Conservation (phyloP, 2,888 invertebrate species). For the Pherbina coryleti region DNA sequence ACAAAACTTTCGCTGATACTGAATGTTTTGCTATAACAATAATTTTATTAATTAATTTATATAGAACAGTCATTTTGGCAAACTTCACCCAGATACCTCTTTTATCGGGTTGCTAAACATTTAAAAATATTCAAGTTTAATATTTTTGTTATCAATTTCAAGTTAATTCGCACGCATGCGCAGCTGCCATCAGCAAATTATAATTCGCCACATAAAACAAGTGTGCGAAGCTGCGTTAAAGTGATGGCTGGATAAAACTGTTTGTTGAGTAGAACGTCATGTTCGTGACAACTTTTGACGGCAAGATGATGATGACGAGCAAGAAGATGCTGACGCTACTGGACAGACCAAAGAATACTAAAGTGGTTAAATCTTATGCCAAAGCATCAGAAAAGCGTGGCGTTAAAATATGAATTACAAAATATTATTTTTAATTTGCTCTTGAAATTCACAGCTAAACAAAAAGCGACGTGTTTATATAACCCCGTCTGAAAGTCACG, state of each 20-base stretch:
- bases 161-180: not conserved
- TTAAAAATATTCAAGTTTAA: too few species aligned
- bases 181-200: not conserved
- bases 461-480: not conserved
- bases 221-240: too few species aligned
- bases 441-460: not conserved
- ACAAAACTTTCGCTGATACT: too few species aligned
- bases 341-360: not conserved
- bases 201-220: not conserved
- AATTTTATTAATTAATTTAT: too few species aligned
- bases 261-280: not conserved
- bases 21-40: too few species aligned
- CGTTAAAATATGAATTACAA: slow-evolving; percentile 14
- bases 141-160: too few species aligned
- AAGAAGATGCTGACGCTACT: not conserved
- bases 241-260: too few species aligned
- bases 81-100: too few species aligned
- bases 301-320: not conserved
- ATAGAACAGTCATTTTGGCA: too few species aligned
- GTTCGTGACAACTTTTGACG: slow-evolving; percentile 5
- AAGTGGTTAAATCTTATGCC: not conserved
- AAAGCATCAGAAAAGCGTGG: not conserved
- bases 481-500: slow-evolving; percentile 1
- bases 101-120: too few species aligned
- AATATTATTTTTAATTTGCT: not conserved